Base-by-base conservation (phyloP, 1,140 invertebrate species). In the Drosophila subpulchrella region DNA sequence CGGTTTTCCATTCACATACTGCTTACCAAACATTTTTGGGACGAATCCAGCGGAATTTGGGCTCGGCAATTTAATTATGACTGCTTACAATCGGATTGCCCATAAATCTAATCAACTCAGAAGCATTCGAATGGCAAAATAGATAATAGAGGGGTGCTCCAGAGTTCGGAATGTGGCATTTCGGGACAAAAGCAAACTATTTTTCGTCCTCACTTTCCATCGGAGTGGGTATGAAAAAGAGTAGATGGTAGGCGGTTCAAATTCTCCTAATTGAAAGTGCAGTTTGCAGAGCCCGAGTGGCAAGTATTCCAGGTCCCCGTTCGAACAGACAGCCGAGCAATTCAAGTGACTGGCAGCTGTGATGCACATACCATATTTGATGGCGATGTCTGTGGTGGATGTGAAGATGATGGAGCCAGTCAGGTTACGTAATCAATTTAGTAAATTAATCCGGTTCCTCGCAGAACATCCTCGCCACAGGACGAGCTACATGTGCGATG, bases 401-500 rank as follows among this genome's bases (percentile, higher is more conserved):
- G 50, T 47, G 17, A 70, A 10, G 36, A 70, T 50, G 63, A 48
- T 15, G 44, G 53, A 30, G 54, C 41, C 44, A 41, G 61, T 12
- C 67, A 48, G 58, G 73, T 57, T 81, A 48, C 74, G 73, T 76
- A 81, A 81, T 67, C 57, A 81, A 81, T 77, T 81, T 81, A 47
- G 15, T 20, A 77, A 81, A 74, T 81, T 74, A 81, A 81, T 81
- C 66, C 66, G 51, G 12, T 56, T 53, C 34, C 32, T 53, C 30
- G 62, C 36, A 27, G 38, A 44, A 61, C 20, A 38, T 61, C 11
- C 11, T 5, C 13, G 20, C 39, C 6, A 3, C 47, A 6, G 48
- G 36, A 32, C 44, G 48, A 13, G 20, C 17, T 13, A n/a, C 68
- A 56, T 68, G 62, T 54, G 57, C 62, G 75, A 78, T 53, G 50